Evolutionary conservation across 2,888 invertebrate genomes (phyloP).

Genomic region (Portevinia maculata): DNA sequence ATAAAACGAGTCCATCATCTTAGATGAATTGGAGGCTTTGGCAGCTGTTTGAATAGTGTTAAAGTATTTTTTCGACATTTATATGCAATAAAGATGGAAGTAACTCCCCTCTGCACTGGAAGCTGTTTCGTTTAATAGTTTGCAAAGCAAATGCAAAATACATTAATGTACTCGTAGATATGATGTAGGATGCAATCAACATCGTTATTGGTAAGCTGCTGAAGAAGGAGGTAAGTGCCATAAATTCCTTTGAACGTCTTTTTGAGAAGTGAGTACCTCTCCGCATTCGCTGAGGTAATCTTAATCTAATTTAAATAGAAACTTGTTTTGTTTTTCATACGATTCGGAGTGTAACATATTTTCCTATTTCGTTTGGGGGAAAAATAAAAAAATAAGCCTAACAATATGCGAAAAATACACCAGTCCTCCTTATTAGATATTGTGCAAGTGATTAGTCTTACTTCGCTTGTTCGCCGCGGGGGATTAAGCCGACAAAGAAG

Average conservation of each 20-base stretch:
- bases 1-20: slow-evolving; percentile 34
- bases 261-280: slow-evolving; percentile 33
- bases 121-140: slow-evolving; percentile 21
- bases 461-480: not conserved
- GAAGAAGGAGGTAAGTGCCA: slow-evolving; percentile 26
- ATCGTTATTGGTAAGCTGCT: slow-evolving; percentile 18
- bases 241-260: slow-evolving; percentile 12
- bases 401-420: slow-evolving; percentile 3
- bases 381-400: not conserved
- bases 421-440: slow-evolving; percentile 9
- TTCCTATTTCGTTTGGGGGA: slow-evolving; percentile 4
- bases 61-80: slow-evolving; percentile 30
- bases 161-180: slow-evolving; percentile 11
- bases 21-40: slow-evolving; percentile 36
- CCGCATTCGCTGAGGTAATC: slow-evolving; percentile 41
- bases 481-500: not conserved
- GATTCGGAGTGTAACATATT: slow-evolving; percentile 28
- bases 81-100: slow-evolving; percentile 42
- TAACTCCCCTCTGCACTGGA: slow-evolving; percentile 8
- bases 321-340: slow-evolving; percentile 51
- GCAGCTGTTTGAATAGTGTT: slow-evolving; percentile 42
- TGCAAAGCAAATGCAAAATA: slow-evolving; percentile 13
- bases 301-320: slow-evolving; percentile 48
- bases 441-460: slow-evolving; percentile 1
- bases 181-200: slow-evolving; percentile 44